A percentile compares a stretch with the other conserved stretches of the same genome.
These are phyloP conservation scores for Chelon labrosus DNA, from an alignment of 2,797 vertebrate species.

Conservation along the genomic window DNA sequence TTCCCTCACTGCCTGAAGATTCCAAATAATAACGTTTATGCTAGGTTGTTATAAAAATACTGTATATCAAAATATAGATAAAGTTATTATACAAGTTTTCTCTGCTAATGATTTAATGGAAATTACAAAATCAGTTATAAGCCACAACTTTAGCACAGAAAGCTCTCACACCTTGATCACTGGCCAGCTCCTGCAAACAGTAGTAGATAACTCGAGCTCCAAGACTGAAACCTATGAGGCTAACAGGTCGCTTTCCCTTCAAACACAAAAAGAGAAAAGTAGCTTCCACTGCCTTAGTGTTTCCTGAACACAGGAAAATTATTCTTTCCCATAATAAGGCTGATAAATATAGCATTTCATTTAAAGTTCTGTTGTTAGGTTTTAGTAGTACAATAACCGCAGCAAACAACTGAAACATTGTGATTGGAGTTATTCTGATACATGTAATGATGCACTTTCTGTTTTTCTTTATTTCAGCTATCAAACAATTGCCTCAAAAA, in stretches of 20 bases:
- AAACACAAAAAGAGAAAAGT: slow-evolving; percentile 25
- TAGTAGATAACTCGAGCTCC: slow-evolving; percentile 98
- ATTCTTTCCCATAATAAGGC: background rate
- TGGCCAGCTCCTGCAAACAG: slow-evolving; percentile 96
- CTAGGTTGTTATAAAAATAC: background rate
- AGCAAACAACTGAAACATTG: background rate
- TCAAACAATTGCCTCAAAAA: background rate
- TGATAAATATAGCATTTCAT: background rate
- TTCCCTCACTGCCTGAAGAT: slow-evolving; percentile 89
- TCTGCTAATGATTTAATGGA: background rate
- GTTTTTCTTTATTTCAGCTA: background rate
- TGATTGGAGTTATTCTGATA: background rate
- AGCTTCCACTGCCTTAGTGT: background rate
- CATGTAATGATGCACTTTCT: background rate
- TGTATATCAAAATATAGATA: background rate
- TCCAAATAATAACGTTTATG: slow-evolving; percentile 7
- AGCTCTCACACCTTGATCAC: slow-evolving; percentile 88
- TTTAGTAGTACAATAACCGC: background rate
- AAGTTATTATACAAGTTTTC: background rate
- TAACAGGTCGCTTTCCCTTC: slow-evolving; percentile 94
- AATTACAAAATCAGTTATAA: background rate
- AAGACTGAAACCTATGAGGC: slow-evolving; percentile 96
- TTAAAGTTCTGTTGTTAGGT: background rate
- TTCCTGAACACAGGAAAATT: background rate
- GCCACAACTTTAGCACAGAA: background rate